Evolutionary conservation across 2,888 invertebrate genomes (phyloP).

Genomic region (Drosophila neoperkinsi): DNA sequence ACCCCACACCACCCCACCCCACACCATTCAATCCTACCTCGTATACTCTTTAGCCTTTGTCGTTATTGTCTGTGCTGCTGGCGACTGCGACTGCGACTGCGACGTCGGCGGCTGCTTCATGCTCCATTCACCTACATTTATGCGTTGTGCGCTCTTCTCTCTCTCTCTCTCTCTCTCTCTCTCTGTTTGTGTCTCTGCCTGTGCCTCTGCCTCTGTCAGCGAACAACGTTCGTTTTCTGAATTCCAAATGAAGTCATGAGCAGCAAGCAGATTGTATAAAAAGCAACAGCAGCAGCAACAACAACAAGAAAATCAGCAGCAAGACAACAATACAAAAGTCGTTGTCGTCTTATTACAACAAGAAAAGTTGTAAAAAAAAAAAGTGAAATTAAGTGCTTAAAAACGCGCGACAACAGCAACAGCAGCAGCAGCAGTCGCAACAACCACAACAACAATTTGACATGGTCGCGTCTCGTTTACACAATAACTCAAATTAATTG

Average conservation of each 20-base stretch:
- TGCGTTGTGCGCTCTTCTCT: conserved; percentile 69
- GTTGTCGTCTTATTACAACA: conserved; percentile 73
- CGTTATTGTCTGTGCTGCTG: conserved; percentile 29
- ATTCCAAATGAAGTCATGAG: conserved; percentile 82
- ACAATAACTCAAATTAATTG: conserved; percentile 78
- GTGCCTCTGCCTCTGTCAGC: conserved; percentile 48
- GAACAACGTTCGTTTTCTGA: conserved; percentile 75
- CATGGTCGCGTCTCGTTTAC: conserved; percentile 77
- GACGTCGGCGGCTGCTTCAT: conserved; percentile 63
- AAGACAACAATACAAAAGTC: conserved; percentile 60
- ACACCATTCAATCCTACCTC: conserved; percentile 5
- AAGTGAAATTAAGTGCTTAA: conserved; percentile 79
- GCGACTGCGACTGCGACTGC: conserved; percentile 38
- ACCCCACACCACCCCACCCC: conserved; percentile 4
- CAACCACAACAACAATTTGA: conserved; percentile 58
- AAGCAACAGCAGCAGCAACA: conserved; percentile 39
- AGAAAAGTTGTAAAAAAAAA: conserved; percentile 62
- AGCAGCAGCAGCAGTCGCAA: conserved; percentile 35
- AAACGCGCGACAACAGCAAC: conserved; percentile 54
- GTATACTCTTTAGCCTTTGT: conserved; percentile 41
- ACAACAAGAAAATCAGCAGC: conserved; percentile 33
- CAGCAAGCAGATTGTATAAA: conserved; percentile 63
- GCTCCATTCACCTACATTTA: conserved; percentile 84
- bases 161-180: conserved; percentile 43
- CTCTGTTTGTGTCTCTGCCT: conserved; percentile 2